Conservation (phyloP, 2,113 vertebrate species). For the Recurvirostra avosetta region DNA sequence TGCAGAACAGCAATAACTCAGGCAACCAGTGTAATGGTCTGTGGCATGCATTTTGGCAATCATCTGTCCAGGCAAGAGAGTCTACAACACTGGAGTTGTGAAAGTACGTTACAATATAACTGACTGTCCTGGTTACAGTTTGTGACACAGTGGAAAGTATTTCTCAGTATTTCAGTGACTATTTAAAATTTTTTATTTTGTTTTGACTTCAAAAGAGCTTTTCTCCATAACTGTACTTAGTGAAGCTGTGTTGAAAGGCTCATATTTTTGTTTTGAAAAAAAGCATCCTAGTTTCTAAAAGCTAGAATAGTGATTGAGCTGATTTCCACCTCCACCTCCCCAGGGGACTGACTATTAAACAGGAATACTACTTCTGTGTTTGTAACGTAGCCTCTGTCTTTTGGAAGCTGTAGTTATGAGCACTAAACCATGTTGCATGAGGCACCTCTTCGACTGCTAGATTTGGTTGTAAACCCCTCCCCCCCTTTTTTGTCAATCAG, state of each 20-base stretch:
- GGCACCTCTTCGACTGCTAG: too few species aligned
- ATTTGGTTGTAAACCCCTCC: too few species aligned
- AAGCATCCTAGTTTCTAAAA: neutral
- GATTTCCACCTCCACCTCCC: neutral
- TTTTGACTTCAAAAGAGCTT: neutral
- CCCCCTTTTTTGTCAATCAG: too few species aligned
- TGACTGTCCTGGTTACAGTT: accelerated
- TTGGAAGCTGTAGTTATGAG: accelerated
- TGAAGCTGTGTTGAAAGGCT: neutral
- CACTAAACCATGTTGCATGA: accelerated
- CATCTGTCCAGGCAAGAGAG: accelerated
- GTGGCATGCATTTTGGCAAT: neutral
- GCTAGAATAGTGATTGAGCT: too few species aligned
- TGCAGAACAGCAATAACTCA: too few species aligned
- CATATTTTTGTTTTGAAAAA: neutral
- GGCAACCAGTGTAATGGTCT: too few species aligned
- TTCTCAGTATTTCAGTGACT: neutral
- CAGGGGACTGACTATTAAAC: accelerated
- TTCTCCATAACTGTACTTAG: accelerated
- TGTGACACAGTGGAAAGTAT: accelerated
- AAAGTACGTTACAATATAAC: accelerated
- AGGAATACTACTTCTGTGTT: neutral
- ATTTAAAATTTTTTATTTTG: neutral
- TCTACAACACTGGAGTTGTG: accelerated
- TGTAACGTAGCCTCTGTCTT: neutral